Conservation (phyloP, 2,888 invertebrate genomes). For the Microdon myrmicae region DNA sequence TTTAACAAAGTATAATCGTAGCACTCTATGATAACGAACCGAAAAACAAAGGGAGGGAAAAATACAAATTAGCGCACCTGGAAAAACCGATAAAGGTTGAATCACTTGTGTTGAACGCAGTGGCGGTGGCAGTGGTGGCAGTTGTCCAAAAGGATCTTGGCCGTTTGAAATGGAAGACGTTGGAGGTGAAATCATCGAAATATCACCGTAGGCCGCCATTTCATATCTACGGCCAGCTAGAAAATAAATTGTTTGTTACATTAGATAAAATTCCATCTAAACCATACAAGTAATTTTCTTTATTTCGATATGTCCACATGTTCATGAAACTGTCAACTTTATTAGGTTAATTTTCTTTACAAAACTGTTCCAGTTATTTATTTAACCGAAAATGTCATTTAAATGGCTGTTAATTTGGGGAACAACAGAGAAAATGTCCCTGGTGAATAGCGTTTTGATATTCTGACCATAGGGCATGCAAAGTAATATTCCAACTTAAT, state of each 20-base stretch:
- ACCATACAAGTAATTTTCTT: not conserved
- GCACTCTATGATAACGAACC: constrained; percentile 15
- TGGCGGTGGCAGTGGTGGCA: constrained; percentile 68
- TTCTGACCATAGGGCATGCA: too few relatives aligned
- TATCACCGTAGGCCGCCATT: constrained; percentile 67
- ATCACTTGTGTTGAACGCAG: constrained; percentile 68
- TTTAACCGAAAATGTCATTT: too few relatives aligned
- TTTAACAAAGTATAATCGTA: constrained; percentile 11
- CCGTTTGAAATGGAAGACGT: constrained; percentile 68
- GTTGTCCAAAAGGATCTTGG: constrained; percentile 67
- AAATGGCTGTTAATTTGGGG: too few relatives aligned
- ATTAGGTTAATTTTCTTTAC: too few relatives aligned
- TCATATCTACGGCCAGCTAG: constrained; percentile 67
- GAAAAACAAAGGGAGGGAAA: constrained; percentile 15
- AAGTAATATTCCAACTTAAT: too few relatives aligned
- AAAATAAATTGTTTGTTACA: constrained; percentile 35
- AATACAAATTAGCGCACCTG: constrained; percentile 60
- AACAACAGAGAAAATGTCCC: too few relatives aligned
- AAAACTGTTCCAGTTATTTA: too few relatives aligned
- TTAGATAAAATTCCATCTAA: not conserved
- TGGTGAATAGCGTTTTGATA: too few relatives aligned
- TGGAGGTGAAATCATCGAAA: constrained; percentile 68
- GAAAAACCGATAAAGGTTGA: constrained; percentile 68
- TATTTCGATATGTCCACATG: too few relatives aligned
- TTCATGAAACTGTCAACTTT: too few relatives aligned